phyloP scores from a whole-genome alignment of 2,888 invertebrate species.

The Synergus japonicus region DNA sequence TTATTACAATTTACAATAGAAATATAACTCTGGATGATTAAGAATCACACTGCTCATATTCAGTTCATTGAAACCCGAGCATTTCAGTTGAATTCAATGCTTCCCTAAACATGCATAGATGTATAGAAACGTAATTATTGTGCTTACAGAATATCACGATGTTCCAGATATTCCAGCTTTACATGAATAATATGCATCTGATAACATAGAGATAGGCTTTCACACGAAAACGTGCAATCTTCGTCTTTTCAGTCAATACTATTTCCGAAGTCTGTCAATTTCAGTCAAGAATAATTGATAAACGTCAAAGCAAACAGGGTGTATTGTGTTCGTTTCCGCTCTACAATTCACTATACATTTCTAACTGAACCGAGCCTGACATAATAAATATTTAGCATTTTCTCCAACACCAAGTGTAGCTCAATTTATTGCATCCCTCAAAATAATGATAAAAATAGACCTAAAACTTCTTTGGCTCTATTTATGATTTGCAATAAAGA shows the following conservation, averaged over 20 bases:
- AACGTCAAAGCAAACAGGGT: not conserved
- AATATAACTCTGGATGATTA: not conserved
- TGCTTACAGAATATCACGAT: constrained; percentile 20
- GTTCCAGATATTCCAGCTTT: constrained; percentile 31
- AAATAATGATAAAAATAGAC: not conserved
- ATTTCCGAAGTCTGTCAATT: constrained; percentile 34
- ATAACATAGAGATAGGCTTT: constrained; percentile 14
- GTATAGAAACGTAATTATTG: constrained; percentile 15
- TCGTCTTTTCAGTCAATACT: constrained; percentile 32
- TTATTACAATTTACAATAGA: not conserved
- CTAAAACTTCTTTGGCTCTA: not conserved
- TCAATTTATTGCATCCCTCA: not conserved
- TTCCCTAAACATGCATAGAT: constrained; percentile 1
- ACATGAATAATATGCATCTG: constrained; percentile 34
- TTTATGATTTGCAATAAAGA: too few species aligned
- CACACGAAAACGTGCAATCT: constrained; percentile 8
- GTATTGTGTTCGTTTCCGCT: not conserved
- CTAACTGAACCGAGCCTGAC: not conserved
- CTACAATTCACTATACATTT: not conserved
- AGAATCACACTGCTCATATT: not conserved
- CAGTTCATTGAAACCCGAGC: constrained; percentile 18
- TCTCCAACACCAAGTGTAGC: not conserved
- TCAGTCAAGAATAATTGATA: constrained; percentile 23
- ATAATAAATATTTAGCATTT: not conserved
- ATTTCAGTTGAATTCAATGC: constrained; percentile 3